Evolutionary conservation across 2,888 invertebrate species (phyloP), one percentile per base, ranked within the genome.

Genomic region (Cylindroiulus punctatus): DNA sequence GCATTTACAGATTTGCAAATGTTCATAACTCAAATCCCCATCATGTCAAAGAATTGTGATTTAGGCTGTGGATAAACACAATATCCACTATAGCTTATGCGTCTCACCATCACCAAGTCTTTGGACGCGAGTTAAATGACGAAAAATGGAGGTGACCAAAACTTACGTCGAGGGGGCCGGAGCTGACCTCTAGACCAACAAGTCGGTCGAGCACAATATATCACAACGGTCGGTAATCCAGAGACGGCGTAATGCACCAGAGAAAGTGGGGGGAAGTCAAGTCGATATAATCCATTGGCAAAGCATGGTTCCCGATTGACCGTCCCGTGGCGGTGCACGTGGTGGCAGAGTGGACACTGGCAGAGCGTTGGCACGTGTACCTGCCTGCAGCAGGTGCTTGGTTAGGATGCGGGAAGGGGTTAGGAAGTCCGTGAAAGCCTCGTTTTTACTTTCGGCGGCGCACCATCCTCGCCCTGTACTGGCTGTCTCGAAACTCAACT

Each of bases 381-480:
- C 65, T 65, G 8, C 26, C 12, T n/a, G 22, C 19, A 1, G 65
- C 2, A 26, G 19, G 22, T 65, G 22, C 26, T 22, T 22, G 4
- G 52, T 17, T 52, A 7, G n/a, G 42, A 42, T 12, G 42, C 17
- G 17, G 26, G 26, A 65, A 26, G 65, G 65, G 65, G 65, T 65
- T 22, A 65, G 65, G 26, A 65, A 65, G 65, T 65, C 65, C 65
- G 65, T 65, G 26, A 65, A 26, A 65, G 65, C 65, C 65, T 65
- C 22, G 65, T 65, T 65, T 65, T 65, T 65, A 65, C 65, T 65
- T 65, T 65, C 82, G 82, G 76, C 7, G 14, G 2, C 36, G 82
- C 36, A 82, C 30, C 82, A 82, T 82, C 82, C 42, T 82, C 81
- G 82, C 36, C 82, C 82, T 36, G 36, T n/a, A 36, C 36, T 36